Evolutionary conservation across 2,113 vertebrate genomes (phyloP), one percentile per base, ranked within the genome.

Genomic region (Tragelaphus scriptus): DNA sequence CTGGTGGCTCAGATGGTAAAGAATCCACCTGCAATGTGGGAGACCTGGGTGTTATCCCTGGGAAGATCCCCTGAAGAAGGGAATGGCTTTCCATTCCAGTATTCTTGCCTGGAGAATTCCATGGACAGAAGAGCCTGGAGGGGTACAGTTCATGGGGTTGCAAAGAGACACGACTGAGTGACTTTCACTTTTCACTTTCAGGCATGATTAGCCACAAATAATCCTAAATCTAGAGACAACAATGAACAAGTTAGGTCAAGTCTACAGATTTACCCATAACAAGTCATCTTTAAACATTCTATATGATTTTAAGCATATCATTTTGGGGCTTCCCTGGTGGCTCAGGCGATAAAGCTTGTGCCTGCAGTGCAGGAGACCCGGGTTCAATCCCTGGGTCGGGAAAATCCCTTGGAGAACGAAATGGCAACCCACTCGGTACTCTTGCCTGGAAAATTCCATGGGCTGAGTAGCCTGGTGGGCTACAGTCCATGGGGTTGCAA

Each of bases 301-400:
- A 2, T 44, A 9, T 36, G 71, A 30, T 28, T 63, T 65, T 56
- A 44, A 87, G 36, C 3, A 56, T 47, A 71, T 71, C n/a, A 6
- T 71, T 71, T 71, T 30, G 13, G 61, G 61, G 61, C 28, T 63
- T 63, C 61, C 28, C 13, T 30, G 61, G 61, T 63, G 61, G 28
- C 13, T 63, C 28, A 63, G 28, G 15, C 0, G 6, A 13, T 63
- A 63, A 63, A 63, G 61, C 6, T 0, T 63, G 28, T 30, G 28
- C 61, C 28, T 30, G 28, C 13, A 30, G 28, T 63, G 28, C 3
- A 0, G 26, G 61, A 30, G 28, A 30, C 13, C 30, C 14, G 0
- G 61, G 13, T 63, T 63, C 1, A 0, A 63, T 2, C 61, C 61
- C 28, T 30, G 61, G 28, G 28, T 30, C 0, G 0, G 28, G 28